Conservation (phyloP, 2,113 vertebrate species). For the Eudyptes chrysolophus region DNA sequence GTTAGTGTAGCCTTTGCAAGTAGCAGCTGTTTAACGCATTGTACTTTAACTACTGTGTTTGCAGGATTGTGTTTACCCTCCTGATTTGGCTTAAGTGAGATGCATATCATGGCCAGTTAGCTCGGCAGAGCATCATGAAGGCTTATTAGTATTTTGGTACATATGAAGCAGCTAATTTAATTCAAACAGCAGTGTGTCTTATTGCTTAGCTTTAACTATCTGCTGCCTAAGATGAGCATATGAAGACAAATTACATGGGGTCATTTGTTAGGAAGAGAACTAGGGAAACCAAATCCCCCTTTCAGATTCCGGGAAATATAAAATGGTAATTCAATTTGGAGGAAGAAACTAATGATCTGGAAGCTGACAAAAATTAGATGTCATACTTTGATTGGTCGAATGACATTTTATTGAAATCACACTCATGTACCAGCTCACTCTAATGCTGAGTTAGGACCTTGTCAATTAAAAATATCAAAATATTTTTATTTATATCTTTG, state of each 20-base stretch:
- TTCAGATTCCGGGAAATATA: background rate
- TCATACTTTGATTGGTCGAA: background rate
- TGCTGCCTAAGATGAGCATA: background rate
- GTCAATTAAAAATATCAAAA: background rate
- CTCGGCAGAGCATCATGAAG: background rate
- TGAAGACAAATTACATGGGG: background rate
- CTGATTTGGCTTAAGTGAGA: slow-evolving; percentile 55
- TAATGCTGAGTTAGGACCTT: background rate
- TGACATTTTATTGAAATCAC: background rate
- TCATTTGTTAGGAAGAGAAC: background rate
- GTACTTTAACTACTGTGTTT: slow-evolving; percentile 61
- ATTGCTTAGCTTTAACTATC: background rate
- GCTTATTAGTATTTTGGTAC: background rate
- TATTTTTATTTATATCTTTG: background rate
- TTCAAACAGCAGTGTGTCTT: background rate
- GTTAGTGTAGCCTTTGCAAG: slow-evolving; percentile 56
- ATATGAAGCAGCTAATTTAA: slow-evolving; percentile 21
- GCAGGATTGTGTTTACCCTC: slow-evolving; percentile 68
- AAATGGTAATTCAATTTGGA: background rate
- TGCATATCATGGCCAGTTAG: background rate
- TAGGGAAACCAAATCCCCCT: background rate
- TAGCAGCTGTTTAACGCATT: slow-evolving; percentile 71
- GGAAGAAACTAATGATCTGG: background rate
- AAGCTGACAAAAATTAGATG: background rate
- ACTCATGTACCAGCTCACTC: background rate